Conservation (phyloP, 2,888 invertebrate species). For the Conchocele bisecta region DNA sequence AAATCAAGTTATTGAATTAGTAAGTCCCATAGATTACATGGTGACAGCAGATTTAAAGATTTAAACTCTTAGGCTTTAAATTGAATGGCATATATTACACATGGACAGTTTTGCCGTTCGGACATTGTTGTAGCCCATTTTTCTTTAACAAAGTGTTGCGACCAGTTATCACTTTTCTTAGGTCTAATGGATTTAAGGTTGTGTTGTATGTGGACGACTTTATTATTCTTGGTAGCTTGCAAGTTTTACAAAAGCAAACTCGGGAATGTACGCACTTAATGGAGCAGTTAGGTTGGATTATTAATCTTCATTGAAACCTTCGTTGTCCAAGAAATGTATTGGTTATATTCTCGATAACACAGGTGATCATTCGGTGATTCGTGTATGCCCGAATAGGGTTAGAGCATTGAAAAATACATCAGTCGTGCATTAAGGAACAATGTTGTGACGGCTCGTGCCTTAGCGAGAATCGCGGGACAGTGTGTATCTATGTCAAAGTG, state of each 20-base stretch:
- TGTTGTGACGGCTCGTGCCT: not conserved
- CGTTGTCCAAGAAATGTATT: not conserved
- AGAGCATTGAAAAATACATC: slow-evolving; percentile 3
- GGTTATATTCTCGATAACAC: slow-evolving; percentile 6
- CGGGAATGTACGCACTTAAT: no score
- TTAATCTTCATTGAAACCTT: slow-evolving; percentile 2
- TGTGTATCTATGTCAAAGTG: slow-evolving; percentile 15
- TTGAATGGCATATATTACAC: slow-evolving; percentile 9
- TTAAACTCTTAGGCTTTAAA: slow-evolving; percentile 21
- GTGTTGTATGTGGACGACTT: slow-evolving; percentile 26
- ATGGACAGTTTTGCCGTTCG: slow-evolving; percentile 24
- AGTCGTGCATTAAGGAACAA: not conserved
- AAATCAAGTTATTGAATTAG: slow-evolving; percentile 1
- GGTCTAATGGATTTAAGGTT: slow-evolving; percentile 7
- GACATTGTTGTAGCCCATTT: slow-evolving; percentile 15
- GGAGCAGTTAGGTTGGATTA: slow-evolving; percentile 10
- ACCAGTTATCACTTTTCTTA: slow-evolving; percentile 12
- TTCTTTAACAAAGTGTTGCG: slow-evolving; percentile 17
- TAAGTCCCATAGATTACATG: no score
- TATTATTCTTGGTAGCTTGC: slow-evolving; percentile 11
- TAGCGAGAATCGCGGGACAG: slow-evolving; percentile 12
- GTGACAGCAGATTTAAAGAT: slow-evolving; percentile 34
- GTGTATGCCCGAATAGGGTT: not conserved
- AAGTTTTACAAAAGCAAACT: no score
- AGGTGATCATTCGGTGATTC: not conserved